These are phyloP conservation scores for Melanotaenia pygmaea DNA, from an alignment of 2,797 vertebrate genomes.

Conservation along the genomic window DNA sequence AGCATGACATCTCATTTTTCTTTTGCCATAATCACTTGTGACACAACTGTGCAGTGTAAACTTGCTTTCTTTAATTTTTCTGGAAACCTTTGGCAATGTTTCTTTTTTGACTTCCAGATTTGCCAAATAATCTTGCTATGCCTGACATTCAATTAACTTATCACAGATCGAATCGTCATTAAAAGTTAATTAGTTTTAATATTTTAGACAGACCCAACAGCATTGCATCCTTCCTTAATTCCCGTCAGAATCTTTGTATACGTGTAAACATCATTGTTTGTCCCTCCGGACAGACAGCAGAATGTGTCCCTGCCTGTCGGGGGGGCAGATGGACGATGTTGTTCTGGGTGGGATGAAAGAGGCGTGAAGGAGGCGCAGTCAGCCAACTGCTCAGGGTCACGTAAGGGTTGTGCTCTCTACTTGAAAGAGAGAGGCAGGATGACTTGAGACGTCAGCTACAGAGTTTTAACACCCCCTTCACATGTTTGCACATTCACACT, in stretches of 20 bases:
- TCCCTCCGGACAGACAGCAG: slow-evolving; percentile 38
- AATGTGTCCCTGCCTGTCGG: slow-evolving; percentile 32
- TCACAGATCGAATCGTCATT: not conserved
- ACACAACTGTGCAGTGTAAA: not conserved
- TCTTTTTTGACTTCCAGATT: not conserved
- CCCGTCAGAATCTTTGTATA: not conserved
- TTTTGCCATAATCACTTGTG: not conserved
- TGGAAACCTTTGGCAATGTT: not conserved
- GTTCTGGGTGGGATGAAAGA: slow-evolving; percentile 70
- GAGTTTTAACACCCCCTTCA: slow-evolving; percentile 38
- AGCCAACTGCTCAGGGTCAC: slow-evolving; percentile 79
- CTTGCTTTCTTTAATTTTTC: not conserved
- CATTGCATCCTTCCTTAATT: not conserved
- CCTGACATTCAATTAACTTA: not conserved
- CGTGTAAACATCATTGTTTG: not conserved
- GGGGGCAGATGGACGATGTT: slow-evolving; percentile 71
- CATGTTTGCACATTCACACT: slow-evolving; percentile 26
- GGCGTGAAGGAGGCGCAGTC: slow-evolving; percentile 71
- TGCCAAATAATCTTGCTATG: not conserved
- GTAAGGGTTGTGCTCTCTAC: slow-evolving; percentile 70
- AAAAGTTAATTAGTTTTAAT: not conserved
- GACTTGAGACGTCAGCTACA: slow-evolving; percentile 43
- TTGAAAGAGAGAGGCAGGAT: slow-evolving; percentile 59
- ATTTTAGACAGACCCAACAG: not conserved
- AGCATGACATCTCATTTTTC: too few relatives aligned